Percentiles rank a stretch among this genome's conserved stretches.
Conservation (phyloP, 2,888 invertebrate genomes). For the Acronicta alni region DNA sequence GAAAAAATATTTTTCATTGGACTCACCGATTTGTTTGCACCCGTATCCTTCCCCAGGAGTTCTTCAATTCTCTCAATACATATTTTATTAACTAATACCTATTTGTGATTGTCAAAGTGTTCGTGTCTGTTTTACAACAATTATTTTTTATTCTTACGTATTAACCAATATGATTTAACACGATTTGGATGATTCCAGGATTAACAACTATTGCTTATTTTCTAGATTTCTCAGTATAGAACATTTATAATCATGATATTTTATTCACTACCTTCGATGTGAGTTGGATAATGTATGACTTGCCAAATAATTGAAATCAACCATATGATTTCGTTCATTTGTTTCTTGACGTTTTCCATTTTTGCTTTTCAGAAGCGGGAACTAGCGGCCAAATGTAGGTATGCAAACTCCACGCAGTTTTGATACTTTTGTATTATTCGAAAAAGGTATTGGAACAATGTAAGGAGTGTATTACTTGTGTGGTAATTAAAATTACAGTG, state of each 20-base stretch:
- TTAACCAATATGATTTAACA: conserved; percentile 74
- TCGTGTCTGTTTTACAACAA: conserved; percentile 55
- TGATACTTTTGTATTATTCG: conserved; percentile 4
- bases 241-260: conserved; percentile 74
- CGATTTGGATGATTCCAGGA: conserved; percentile 70
- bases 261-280: conserved; percentile 72
- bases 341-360: conserved; percentile 79
- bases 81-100: conserved; percentile 68
- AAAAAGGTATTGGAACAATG: not conserved
- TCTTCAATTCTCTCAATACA: conserved; percentile 70
- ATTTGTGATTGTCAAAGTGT: conserved; percentile 72
- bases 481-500: conserved; percentile 22
- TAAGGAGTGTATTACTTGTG: conserved; percentile 2
- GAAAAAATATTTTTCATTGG: conserved; percentile 17
- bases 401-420: conserved; percentile 51
- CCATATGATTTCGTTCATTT: conserved; percentile 87
- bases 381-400: conserved; percentile 34
- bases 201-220: conserved; percentile 76
- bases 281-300: conserved; percentile 80
- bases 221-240: conserved; percentile 68
- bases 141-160: conserved; percentile 77
- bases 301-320: conserved; percentile 84
- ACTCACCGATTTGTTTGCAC: conserved; percentile 59
- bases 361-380: conserved; percentile 69
- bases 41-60: conserved; percentile 51